Evolutionary conservation across 2,888 invertebrate genomes (phyloP).

Genomic region (Thymelicus acteon): DNA sequence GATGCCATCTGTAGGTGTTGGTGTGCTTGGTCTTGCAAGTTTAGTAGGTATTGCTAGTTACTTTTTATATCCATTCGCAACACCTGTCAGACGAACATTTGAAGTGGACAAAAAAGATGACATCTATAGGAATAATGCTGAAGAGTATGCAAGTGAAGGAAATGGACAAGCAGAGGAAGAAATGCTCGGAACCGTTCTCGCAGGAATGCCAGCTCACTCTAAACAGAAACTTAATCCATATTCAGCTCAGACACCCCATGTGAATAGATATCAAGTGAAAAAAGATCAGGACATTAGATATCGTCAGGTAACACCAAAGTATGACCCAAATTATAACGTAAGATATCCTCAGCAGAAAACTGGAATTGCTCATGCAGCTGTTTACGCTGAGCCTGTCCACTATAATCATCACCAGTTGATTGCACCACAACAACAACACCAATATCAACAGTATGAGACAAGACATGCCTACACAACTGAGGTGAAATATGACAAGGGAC

Average conservation of each 20-base stretch:
- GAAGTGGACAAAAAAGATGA: conserved; percentile 87
- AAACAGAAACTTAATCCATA: conserved; percentile 78
- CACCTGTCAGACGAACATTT: conserved; percentile 87
- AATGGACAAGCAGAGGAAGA: conserved; percentile 91
- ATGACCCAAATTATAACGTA: conserved; percentile 71
- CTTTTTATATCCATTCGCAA: conserved; percentile 90
- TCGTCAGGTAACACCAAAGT: conserved; percentile 70
- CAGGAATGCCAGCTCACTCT: conserved; percentile 86
- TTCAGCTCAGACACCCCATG: conserved; percentile 71
- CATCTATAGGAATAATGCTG: conserved; percentile 87
- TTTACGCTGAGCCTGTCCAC: conserved; percentile 71
- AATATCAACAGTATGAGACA: conserved; percentile 69
- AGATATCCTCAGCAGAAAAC: conserved; percentile 80
- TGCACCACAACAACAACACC: conserved; percentile 45
- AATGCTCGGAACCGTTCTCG: conserved; percentile 89
- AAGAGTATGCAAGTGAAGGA: conserved; percentile 87
- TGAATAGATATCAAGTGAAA: conserved; percentile 69
- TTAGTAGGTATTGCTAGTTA: conserved; percentile 91
- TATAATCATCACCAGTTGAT: conserved; percentile 58
- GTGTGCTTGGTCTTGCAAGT: conserved; percentile 89
- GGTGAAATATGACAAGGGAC: conserved; percentile 66
- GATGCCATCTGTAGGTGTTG: conserved; percentile 92
- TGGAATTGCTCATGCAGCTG: conserved; percentile 77
- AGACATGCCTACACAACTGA: conserved; percentile 75
- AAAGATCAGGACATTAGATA: conserved; percentile 79